Percentiles rank a stretch among this genome's conserved stretches.
Evolutionary conservation across 2,797 vertebrate species (phyloP).

Genomic region (Acrocephalus scirpaceus): DNA sequence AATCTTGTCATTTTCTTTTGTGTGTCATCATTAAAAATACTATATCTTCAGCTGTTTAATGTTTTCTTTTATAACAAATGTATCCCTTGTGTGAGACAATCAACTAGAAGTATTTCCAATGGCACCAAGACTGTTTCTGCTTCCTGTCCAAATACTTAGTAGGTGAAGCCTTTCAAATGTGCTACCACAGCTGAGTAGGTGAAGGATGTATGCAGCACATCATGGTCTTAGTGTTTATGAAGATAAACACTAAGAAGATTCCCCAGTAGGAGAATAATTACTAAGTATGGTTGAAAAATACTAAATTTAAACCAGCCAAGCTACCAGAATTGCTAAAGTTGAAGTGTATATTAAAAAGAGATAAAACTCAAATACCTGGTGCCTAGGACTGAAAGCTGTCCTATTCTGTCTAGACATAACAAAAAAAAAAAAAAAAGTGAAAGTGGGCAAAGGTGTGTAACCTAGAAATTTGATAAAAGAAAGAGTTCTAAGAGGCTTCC

Average conservation of each 20-base stretch:
- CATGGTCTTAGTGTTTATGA: background rate
- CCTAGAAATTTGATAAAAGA: background rate
- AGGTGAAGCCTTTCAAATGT: background rate
- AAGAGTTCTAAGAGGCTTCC: background rate
- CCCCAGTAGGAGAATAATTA: background rate
- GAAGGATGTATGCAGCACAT: background rate
- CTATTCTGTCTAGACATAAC: background rate
- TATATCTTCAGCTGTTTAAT: background rate
- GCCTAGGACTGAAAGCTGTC: background rate
- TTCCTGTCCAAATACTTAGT: background rate
- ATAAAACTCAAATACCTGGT: constrained; percentile 30
- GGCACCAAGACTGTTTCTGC: background rate
- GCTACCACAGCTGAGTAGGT: background rate
- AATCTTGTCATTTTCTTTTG: background rate
- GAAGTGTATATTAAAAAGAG: constrained; percentile 6
- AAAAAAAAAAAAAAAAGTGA: background rate
- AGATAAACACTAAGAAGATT: background rate
- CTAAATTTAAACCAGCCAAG: background rate
- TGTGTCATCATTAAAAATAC: background rate
- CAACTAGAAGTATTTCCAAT: background rate
- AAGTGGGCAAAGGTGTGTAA: background rate
- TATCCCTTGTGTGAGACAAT: background rate
- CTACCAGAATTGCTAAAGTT: constrained; percentile 19
- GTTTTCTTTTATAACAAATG: background rate
- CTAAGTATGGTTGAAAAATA: background rate